phyloP scores from a whole-genome alignment of 2,797 vertebrate genomes.

The Crenuchus spilurus region DNA sequence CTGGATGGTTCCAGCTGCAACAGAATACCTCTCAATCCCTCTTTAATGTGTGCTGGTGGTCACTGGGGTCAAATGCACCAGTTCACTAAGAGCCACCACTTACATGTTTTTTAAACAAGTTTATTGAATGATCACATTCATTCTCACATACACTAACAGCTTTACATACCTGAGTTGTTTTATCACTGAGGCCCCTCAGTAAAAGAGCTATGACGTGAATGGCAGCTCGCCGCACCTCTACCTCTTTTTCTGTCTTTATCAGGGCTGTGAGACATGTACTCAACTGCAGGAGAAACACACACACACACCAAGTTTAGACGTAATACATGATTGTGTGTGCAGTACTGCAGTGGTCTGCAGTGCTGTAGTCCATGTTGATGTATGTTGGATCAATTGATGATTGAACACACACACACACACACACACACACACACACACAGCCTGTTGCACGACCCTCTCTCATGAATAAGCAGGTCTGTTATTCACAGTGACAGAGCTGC shows the following conservation, averaged over 20 bases:
- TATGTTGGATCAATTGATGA: conserved; percentile 46
- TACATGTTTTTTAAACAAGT: background rate
- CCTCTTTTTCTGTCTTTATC: conserved; percentile 84
- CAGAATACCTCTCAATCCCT: conserved; percentile 36
- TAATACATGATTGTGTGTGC: background rate
- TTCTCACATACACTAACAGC: background rate
- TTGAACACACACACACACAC: conserved; percentile 23
- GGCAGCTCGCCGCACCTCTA: conserved; percentile 88
- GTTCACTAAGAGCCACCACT: background rate
- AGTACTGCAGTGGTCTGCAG: conserved; percentile 7
- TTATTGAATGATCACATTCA: background rate
- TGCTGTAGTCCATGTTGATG: conserved; percentile 30
- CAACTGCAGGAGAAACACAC: conserved; percentile 73
- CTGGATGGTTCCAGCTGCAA: conserved; percentile 38
- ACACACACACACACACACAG: conserved; percentile 21
- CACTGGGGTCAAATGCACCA: background rate
- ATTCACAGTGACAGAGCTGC: conserved; percentile 58
- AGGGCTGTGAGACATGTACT: conserved; percentile 84
- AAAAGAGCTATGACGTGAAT: conserved; percentile 87
- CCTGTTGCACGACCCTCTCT: conserved; percentile 43
- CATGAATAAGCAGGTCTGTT: conserved; percentile 62
- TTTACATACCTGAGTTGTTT: conserved; percentile 83
- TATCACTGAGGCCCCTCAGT: conserved; percentile 87
- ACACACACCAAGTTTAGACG: conserved; percentile 31
- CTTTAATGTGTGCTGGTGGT: conserved; percentile 11